Base-by-base conservation (phyloP, 2,888 invertebrate species). In the Hoplodrina ambigua region DNA sequence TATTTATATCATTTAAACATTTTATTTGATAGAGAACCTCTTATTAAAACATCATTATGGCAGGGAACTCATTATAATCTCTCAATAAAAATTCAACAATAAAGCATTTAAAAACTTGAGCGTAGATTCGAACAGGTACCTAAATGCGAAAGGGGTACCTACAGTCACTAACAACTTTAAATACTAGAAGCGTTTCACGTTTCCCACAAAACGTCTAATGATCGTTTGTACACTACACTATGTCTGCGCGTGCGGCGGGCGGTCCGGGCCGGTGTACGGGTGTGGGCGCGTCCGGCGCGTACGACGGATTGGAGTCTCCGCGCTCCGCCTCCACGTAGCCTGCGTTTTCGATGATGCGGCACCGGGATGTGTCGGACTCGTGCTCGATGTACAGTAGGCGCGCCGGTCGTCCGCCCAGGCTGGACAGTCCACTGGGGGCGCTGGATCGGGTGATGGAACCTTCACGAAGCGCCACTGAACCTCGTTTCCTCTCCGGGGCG, bases 41-140 rank as follows among this genome's bases (percentile, higher is more conserved):
- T 88, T 90, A 88, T 87, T 91, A 90, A 88, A 92, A 89, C 89
- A 90, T 91, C 84, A 54, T 92, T 89, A 92, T 89, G 90, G 93
- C 94, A 89, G 90, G 89, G 86, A 94, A 95, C 91, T 91, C 86
- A 95, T 92, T 92, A 94, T 89, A 95, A 94, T 93, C 88, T 92
- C 87, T 92, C 84, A 92, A 94, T 93, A 92, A 94, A 93, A 93
- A 89, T 87, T 90, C 87, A 95, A 95, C 94, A 94, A 93, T 95
- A 94, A 95, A 95, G 95, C 96, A 90, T 94, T 94, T 90, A 91
- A 90, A 93, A 94, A 94, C 88, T 95, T 95, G 95, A 95, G 95
- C 96, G 94, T 93, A 94, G 92, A 94, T 89, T 91, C 86, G 88
- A 94, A 93, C 89, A 89, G 92, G 93, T 93, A 93, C 94, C 93